Percentiles rank a stretch among this genome's conserved stretches.
phyloP scores from a whole-genome alignment of 2,113 vertebrate genomes.

The Oophaga pumilio region DNA sequence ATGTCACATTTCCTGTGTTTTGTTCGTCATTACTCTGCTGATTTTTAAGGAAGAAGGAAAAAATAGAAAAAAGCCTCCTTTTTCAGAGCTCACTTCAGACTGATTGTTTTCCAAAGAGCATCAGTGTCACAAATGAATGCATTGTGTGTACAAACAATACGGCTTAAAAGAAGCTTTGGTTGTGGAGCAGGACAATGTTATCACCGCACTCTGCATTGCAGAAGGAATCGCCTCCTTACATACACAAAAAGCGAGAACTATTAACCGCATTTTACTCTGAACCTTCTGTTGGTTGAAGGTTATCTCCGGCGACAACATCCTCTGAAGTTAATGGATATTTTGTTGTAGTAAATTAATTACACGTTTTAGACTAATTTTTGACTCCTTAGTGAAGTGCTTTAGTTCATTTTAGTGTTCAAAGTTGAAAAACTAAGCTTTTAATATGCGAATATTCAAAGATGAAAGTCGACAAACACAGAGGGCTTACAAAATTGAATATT shows the following conservation, averaged over 20 bases:
- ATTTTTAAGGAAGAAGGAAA: background rate
- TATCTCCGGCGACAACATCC: background rate
- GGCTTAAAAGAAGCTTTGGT: constrained; percentile 6
- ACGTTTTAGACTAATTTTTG: background rate
- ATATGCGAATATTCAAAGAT: background rate
- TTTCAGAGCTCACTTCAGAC: constrained; percentile 9
- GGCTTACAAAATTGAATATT: background rate
- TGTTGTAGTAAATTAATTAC: constrained; percentile 5
- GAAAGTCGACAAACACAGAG: background rate
- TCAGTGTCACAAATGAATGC: constrained; percentile 46
- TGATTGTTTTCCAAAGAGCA: constrained; percentile 40
- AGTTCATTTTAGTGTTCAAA: background rate
- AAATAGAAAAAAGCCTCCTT: background rate
- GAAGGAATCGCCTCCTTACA: background rate
- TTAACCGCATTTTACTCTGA: background rate
- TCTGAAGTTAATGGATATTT: constrained; percentile 20
- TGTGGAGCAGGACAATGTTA: constrained; percentile 35
- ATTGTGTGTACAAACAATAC: constrained; percentile 29
- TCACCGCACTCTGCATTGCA: constrained; percentile 23
- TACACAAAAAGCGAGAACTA: background rate
- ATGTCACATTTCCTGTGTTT: background rate
- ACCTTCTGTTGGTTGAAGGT: constrained; percentile 23
- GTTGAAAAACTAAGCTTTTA: constrained; percentile 5
- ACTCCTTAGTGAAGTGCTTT: background rate
- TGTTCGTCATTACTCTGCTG: background rate